Evolutionary conservation across 2,113 vertebrate species (phyloP).

Genomic region (Salvelinus namaycush): DNA sequence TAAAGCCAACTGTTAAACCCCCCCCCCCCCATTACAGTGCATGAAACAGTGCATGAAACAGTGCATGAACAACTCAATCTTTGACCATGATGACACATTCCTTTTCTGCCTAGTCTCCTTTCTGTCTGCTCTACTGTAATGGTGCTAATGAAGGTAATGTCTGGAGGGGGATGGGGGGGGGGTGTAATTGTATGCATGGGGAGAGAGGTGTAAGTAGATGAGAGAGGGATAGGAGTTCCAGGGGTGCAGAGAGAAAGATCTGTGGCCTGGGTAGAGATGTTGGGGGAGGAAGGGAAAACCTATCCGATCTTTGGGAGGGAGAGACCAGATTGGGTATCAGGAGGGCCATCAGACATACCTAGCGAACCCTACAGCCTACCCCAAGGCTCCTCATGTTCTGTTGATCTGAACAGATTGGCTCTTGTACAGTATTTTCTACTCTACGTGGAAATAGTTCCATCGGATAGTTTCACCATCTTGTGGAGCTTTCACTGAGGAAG

Average conservation of each 20-base stretch:
- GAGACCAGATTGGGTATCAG: neutral
- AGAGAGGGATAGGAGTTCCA: constrained; percentile 56
- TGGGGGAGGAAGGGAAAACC: neutral
- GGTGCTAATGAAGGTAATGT: constrained; percentile 58
- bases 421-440: too few species aligned
- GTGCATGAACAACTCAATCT: neutral
- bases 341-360: neutral
- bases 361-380: neutral
- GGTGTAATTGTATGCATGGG: constrained; percentile 65
- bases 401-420: too few species aligned
- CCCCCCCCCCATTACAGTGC: neutral
- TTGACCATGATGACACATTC: constrained; percentile 4
- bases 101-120: constrained; percentile 28
- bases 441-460: too few species aligned
- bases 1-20: too few species aligned
- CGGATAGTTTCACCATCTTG: too few species aligned
- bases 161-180: constrained; percentile 32
- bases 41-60: neutral
- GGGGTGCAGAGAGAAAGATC: constrained; percentile 37
- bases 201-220: constrained; percentile 51
- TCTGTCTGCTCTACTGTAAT: constrained; percentile 55
- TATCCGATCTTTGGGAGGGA: neutral
- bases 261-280: neutral
- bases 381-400: too few species aligned
- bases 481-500: too few species aligned